These are phyloP conservation scores for Cephus sareptanus DNA, from an alignment of 2,888 invertebrate species.

Conservation along the genomic window DNA sequence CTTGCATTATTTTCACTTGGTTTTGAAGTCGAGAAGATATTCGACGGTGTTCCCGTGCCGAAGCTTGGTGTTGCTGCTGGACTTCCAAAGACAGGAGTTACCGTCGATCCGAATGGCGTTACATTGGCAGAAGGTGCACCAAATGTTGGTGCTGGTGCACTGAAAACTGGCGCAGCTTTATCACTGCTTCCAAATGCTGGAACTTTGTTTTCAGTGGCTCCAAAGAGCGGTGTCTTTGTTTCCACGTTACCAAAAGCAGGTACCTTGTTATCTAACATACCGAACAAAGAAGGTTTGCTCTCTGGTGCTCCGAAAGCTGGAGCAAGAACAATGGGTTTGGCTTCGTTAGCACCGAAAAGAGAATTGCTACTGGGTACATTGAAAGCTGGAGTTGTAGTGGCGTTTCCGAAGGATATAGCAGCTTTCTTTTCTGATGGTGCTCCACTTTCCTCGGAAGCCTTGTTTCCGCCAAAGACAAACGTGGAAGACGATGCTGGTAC, in stretches of 20 bases:
- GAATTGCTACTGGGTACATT: conserved; percentile 4
- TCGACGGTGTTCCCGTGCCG: conserved; percentile 32
- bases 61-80: conserved; percentile 28
- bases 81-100: conserved; percentile 40
- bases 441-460: conserved; percentile 20
- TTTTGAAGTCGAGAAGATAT: conserved; percentile 42
- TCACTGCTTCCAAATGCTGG: conserved; percentile 26
- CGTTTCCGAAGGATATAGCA: conserved; percentile 23
- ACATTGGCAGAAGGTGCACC: background rate
- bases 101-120: conserved; percentile 33
- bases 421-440: conserved; percentile 24
- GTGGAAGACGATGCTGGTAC: conserved; percentile 23
- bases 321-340: conserved; percentile 25
- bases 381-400: conserved; percentile 12
- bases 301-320: conserved; percentile 18
- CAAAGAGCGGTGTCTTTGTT: conserved; percentile 40
- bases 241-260: conserved; percentile 38
- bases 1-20: conserved; percentile 29
- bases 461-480: conserved; percentile 29
- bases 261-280: conserved; percentile 30
- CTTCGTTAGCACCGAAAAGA: conserved; percentile 18
- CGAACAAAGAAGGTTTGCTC: conserved; percentile 30
- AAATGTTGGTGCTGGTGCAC: conserved; percentile 23
- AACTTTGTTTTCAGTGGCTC: conserved; percentile 34
- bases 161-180: conserved; percentile 34